Conservation (phyloP, 2,888 invertebrate genomes). For the Drosophila mimetica region DNA sequence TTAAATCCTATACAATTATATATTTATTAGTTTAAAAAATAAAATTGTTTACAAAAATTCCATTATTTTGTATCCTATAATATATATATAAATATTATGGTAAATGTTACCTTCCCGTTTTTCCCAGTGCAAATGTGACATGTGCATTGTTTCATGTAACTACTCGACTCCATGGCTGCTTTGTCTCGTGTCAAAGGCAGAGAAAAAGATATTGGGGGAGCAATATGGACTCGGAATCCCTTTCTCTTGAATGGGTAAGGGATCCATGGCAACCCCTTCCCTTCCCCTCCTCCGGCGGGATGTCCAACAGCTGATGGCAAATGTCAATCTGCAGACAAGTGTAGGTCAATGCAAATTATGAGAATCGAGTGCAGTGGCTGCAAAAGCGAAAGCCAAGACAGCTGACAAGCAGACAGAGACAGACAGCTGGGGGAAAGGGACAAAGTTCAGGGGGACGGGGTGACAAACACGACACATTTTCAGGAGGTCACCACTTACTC, state of each 20-base stretch:
- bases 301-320: constrained; percentile 39
- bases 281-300: constrained; percentile 9
- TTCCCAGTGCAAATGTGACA: constrained; percentile 35
- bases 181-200: constrained; percentile 24
- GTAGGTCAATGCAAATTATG: constrained; percentile 41
- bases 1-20: too few species aligned
- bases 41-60: too few species aligned
- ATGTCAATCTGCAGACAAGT: constrained; percentile 35
- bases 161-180: constrained; percentile 3
- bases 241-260: not conserved
- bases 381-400: constrained; percentile 29
- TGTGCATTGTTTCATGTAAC: constrained; percentile 34
- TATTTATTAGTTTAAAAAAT: not conserved
- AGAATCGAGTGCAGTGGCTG: constrained; percentile 21
- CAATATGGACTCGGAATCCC: not conserved
- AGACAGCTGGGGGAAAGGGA: not conserved
- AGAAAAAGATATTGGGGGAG: constrained; percentile 2
- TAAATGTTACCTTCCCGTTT: too few species aligned
- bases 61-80: too few species aligned
- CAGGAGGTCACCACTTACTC: constrained; percentile 22
- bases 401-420: constrained; percentile 29
- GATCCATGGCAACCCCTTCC: not conserved
- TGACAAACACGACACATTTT: constrained; percentile 27
- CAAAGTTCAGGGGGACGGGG: constrained; percentile 2
- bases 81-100: too few species aligned